A percentile compares a stretch with the other conserved stretches of the same genome.
phyloP scores from a whole-genome alignment of 2,888 invertebrate genomes.

The Lycia hirtaria region DNA sequence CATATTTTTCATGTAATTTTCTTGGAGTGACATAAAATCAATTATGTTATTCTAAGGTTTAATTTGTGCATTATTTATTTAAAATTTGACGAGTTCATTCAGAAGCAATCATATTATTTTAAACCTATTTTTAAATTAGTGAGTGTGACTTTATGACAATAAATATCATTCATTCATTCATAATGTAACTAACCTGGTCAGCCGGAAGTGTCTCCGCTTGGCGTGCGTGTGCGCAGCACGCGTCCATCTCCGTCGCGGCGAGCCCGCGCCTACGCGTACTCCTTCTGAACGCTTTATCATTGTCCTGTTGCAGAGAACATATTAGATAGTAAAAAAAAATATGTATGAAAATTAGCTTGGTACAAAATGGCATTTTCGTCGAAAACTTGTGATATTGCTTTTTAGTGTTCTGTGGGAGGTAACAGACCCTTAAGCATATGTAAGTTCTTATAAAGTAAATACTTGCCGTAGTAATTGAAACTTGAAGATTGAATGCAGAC shows the following conservation, averaged over 20 bases:
- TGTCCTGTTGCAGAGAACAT: slow-evolving; percentile 83
- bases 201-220: slow-evolving; percentile 94
- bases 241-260: slow-evolving; percentile 86
- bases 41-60: no score
- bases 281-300: slow-evolving; percentile 96
- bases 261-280: slow-evolving; percentile 88
- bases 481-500: slow-evolving; percentile 36
- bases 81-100: no score
- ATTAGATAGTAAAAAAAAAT: no score
- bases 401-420: no score
- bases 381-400: no score
- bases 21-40: no score
- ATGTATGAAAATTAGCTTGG: background rate
- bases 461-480: slow-evolving; percentile 38
- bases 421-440: no score
- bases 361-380: background rate
- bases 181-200: slow-evolving; percentile 87
- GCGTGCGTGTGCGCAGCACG: slow-evolving; percentile 90
- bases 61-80: no score
- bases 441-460: slow-evolving; percentile 17
- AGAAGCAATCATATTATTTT: background rate
- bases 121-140: no score
- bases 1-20: no score
- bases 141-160: no score
- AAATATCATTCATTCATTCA: no score